These are phyloP conservation scores for Epinephelus malabaricus DNA, from an alignment of 2,797 vertebrate species.

Conservation along the genomic window DNA sequence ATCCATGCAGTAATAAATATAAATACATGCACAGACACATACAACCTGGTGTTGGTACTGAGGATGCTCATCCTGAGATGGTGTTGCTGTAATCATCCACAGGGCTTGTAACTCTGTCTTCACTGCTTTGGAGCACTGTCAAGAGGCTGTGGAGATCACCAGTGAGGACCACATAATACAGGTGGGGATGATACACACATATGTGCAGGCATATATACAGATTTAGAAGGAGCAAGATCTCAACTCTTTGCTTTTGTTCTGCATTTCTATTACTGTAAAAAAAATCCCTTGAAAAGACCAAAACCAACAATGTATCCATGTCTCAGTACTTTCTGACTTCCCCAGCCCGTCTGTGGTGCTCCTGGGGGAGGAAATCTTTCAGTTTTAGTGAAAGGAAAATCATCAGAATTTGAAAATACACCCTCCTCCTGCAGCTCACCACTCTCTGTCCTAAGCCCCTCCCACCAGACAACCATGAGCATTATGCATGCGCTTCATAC, in stretches of 20 bases:
- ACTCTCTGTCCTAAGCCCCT: no score
- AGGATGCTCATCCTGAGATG: background rate
- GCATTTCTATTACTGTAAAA: background rate
- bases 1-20: background rate
- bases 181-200: slow-evolving; percentile 61
- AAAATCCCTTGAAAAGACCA: background rate
- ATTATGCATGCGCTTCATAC: no score
- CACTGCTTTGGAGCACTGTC: slow-evolving; percentile 94
- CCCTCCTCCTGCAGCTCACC: no score
- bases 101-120: slow-evolving; percentile 96
- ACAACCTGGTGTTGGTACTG: background rate
- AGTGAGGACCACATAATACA: slow-evolving; percentile 93
- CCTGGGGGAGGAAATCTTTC: no score
- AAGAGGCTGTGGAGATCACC: slow-evolving; percentile 97
- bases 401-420: no score
- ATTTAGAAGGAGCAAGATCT: background rate
- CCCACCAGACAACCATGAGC: no score
- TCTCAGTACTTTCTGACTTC: background rate
- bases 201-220: background rate
- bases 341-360: background rate
- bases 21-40: background rate
- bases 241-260: no score
- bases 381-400: no score
- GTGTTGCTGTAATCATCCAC: slow-evolving; percentile 50
- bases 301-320: no score